Conservation (phyloP, 1,140 invertebrate species). For the Tetramorium simillimum region DNA sequence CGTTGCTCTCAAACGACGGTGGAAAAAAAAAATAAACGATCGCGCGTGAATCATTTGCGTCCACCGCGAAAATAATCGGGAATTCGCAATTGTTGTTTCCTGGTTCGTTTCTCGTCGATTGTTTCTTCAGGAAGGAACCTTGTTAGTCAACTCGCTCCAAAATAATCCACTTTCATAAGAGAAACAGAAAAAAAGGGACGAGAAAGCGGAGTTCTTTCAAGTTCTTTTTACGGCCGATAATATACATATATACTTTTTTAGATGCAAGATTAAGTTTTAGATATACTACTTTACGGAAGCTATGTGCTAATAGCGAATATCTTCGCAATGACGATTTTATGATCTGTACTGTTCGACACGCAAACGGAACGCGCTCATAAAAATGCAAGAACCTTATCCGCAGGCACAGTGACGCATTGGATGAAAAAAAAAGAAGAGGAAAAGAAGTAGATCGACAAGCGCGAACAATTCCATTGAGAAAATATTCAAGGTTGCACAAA, state of each 20-base stretch:
- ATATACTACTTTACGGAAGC: conserved; percentile 58
- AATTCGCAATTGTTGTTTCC: background rate
- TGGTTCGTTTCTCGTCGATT: background rate
- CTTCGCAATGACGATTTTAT: background rate
- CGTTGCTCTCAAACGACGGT: background rate
- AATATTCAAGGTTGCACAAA: background rate
- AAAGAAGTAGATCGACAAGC: background rate
- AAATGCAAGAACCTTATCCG: background rate
- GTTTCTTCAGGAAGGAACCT: background rate
- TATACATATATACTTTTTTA: conserved; percentile 13
- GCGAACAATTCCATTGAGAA: background rate
- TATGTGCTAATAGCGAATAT: background rate
- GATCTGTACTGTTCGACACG: background rate
- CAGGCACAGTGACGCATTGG: background rate
- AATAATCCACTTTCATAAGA: conserved; percentile 33
- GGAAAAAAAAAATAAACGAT: background rate
- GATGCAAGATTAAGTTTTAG: conserved; percentile 30
- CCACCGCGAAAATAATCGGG: background rate
- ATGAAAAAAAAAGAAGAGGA: background rate
- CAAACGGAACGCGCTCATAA: background rate
- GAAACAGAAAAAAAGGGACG: background rate
- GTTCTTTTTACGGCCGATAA: background rate
- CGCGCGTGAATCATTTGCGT: background rate
- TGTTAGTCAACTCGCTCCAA: conserved; percentile 11
- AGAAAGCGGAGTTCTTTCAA: background rate